phyloP scores from a whole-genome alignment of 1,140 invertebrate species.

The Doryteuthis pealeii region DNA sequence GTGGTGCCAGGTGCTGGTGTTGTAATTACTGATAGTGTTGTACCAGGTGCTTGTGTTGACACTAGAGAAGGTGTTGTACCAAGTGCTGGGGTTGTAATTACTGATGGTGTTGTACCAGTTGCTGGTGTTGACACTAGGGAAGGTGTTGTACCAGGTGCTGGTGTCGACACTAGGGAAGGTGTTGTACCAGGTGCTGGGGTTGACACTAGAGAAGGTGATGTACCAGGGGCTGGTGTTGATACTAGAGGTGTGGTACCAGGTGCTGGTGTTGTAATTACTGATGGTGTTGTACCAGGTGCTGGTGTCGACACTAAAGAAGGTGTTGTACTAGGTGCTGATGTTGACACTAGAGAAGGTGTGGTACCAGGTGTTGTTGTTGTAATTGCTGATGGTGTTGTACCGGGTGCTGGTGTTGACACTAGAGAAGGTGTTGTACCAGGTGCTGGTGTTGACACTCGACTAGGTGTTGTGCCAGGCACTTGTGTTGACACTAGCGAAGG shows the following conservation, averaged over 20 bases:
- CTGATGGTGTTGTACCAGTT: background rate
- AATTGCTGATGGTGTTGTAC: background rate
- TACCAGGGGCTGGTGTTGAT: background rate
- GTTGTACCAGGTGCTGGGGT: background rate
- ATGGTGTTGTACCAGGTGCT: conserved; percentile 1
- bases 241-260: background rate
- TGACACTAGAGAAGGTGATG: background rate
- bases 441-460: background rate
- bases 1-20: background rate
- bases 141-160: background rate
- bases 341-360: background rate
- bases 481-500: background rate
- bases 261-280: background rate
- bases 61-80: background rate
- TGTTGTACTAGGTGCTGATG: background rate
- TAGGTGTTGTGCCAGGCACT: background rate
- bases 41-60: background rate
- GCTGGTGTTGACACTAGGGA: background rate
- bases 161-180: background rate
- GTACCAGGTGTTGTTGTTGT: conserved; percentile 6
- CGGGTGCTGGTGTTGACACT: background rate
- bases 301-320: background rate
- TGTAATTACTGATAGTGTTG: background rate
- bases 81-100: background rate
- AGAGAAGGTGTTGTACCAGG: background rate